phyloP scores from a whole-genome alignment of 2,888 invertebrate genomes.

The Tetrapedia diversipes region DNA sequence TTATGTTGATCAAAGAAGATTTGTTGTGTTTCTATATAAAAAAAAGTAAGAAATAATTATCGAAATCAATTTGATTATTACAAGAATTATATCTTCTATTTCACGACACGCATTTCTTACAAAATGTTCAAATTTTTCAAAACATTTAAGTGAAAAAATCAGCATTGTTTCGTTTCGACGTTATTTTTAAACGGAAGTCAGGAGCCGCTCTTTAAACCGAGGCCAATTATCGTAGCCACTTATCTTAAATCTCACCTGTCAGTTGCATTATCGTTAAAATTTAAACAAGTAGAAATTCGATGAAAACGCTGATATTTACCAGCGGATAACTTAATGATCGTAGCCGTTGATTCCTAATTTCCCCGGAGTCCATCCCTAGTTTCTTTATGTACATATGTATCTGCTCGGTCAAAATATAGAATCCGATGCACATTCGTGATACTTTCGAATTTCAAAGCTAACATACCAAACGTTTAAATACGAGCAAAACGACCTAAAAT shows the following conservation, averaged over 20 bases:
- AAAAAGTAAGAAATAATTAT: no score
- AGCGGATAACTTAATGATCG: slow-evolving; percentile 58
- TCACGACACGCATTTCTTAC: no score
- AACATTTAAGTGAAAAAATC: neutral
- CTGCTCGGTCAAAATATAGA: slow-evolving; percentile 48
- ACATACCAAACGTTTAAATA: neutral
- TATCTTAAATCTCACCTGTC: slow-evolving; percentile 23
- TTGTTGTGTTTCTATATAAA: no score
- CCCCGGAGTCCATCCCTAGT: slow-evolving; percentile 44
- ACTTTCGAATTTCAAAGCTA: neutral
- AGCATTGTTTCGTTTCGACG: neutral
- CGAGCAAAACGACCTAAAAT: neutral
- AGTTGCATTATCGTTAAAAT: slow-evolving; percentile 26
- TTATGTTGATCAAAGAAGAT: no score
- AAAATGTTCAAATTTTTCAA: neutral
- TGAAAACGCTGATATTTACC: slow-evolving; percentile 56
- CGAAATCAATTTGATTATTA: neutral
- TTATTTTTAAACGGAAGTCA: neutral
- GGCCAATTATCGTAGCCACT: neutral
- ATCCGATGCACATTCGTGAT: slow-evolving; percentile 36
- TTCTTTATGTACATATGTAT: slow-evolving; percentile 49
- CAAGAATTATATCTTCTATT: neutral
- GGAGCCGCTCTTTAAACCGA: neutral
- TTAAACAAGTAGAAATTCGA: slow-evolving; percentile 22
- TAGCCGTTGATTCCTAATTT: slow-evolving; percentile 54